A percentile compares a stretch with the other conserved stretches of the same genome.
Conservation (phyloP, 2,888 invertebrate genomes). For the Euproctis similis region DNA sequence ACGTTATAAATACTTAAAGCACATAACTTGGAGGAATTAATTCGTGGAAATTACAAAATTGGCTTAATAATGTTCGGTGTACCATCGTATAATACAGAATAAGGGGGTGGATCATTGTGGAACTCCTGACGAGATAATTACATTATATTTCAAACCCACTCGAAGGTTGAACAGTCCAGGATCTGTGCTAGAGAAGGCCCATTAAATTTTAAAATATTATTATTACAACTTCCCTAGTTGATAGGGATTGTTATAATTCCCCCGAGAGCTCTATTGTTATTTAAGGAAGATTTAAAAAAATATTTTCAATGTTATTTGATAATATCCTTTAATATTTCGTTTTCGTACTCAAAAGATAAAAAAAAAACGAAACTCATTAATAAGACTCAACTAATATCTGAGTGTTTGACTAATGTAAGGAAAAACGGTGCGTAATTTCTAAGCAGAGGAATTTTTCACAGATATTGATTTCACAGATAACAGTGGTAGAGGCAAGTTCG, state of each 20-base stretch:
- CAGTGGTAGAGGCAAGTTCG: too few relatives aligned
- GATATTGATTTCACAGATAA: too few relatives aligned
- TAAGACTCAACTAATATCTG: too few relatives aligned
- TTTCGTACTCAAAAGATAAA: too few relatives aligned
- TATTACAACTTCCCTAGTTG: conserved; percentile 13
- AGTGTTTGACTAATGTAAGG: too few relatives aligned
- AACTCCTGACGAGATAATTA: conserved; percentile 26
- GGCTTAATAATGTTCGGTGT: conserved; percentile 21
- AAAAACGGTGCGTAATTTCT: too few relatives aligned
- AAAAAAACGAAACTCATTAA: too few relatives aligned
- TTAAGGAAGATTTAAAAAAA: conserved; percentile 6
- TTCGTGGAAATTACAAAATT: conserved; percentile 24
- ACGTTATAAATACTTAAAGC: conserved; percentile 13
- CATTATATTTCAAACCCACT: conserved; percentile 24
- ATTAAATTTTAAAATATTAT: conserved; percentile 23
- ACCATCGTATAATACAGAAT: conserved; percentile 14
- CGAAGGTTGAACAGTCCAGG: conserved; percentile 15
- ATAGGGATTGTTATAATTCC: conserved; percentile 12
- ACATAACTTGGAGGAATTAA: conserved; percentile 20
- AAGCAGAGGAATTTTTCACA: too few relatives aligned
- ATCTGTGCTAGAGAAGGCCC: conserved; percentile 12
- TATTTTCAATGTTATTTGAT: too few relatives aligned
- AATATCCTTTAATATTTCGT: too few relatives aligned
- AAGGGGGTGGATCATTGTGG: conserved; percentile 11
- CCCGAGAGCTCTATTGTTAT: conserved; percentile 11